Percentiles rank a stretch among this genome's conserved stretches.
phyloP scores from a whole-genome alignment of 2,797 vertebrate species.

The Karalla daura region DNA sequence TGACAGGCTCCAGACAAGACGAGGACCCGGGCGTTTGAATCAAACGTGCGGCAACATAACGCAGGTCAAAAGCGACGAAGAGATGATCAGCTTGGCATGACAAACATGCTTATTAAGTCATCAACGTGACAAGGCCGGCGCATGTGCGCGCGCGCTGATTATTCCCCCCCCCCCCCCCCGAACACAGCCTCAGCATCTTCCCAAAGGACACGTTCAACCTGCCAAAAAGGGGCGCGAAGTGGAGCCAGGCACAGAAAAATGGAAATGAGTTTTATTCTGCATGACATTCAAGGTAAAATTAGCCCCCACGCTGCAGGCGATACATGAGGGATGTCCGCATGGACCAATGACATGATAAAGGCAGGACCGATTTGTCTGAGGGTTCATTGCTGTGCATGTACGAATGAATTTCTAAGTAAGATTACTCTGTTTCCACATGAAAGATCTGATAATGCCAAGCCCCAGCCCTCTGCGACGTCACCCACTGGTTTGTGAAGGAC shows the following conservation, averaged over 20 bases:
- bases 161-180: slow-evolving; percentile 4
- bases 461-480: too few species aligned
- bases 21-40: slow-evolving; percentile 25
- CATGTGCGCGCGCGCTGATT: slow-evolving; percentile 10
- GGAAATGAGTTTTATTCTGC: neutral
- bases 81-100: slow-evolving; percentile 6
- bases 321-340: too few species aligned
- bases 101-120: neutral
- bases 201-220: neutral
- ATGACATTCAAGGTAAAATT: neutral
- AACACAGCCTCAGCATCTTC: neutral
- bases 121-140: neutral
- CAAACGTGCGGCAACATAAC: slow-evolving; percentile 5
- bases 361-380: neutral
- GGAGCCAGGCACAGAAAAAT: neutral
- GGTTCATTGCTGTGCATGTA: neutral
- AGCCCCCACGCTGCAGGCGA: neutral
- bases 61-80: slow-evolving; percentile 1
- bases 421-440: too few species aligned
- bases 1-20: slow-evolving; percentile 20
- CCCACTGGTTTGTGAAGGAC: too few species aligned
- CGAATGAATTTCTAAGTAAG: neutral
- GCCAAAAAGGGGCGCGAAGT: slow-evolving; percentile 10
- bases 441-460: too few species aligned
- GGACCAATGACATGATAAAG: neutral